A percentile compares a stretch with the other conserved stretches of the same genome.
Evolutionary conservation across 2,797 vertebrate species (phyloP).

Genomic region (Ispidina picta): DNA sequence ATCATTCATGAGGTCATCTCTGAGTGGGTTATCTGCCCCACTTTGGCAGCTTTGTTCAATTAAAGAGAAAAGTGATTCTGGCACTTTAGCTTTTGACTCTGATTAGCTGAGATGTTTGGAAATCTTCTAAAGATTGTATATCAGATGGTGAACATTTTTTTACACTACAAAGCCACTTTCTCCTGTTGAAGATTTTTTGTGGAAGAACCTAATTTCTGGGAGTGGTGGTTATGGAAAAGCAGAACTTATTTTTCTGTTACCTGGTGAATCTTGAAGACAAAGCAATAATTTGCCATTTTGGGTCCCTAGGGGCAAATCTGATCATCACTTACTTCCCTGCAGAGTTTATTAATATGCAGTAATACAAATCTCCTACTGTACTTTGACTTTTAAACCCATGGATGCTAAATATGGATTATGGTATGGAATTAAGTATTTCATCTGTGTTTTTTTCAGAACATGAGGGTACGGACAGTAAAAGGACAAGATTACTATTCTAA

Average conservation of each 20-base stretch:
- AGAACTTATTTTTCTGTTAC: not conserved
- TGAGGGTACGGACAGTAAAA: constrained; percentile 93
- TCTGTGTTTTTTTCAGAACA: constrained; percentile 83
- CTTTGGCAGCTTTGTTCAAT: not conserved
- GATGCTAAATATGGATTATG: not conserved
- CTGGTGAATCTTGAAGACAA: not conserved
- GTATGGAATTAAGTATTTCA: not conserved
- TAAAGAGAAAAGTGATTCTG: not conserved
- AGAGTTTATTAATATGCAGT: not conserved
- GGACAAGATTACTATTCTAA: constrained; percentile 94
- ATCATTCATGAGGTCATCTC: not conserved
- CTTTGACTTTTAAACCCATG: not conserved
- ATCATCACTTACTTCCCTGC: not conserved
- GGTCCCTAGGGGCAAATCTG: not conserved
- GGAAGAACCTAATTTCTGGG: not conserved
- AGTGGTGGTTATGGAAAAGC: not conserved
- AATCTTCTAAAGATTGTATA: not conserved
- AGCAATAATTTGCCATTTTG: not conserved
- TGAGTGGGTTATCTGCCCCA: not conserved
- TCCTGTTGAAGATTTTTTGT: not conserved
- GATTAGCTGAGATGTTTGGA: not conserved
- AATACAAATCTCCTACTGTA: not conserved
- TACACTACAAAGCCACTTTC: not conserved
- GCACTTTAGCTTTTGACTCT: not conserved
- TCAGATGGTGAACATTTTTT: not conserved